These are phyloP conservation scores for Noctilio leporinus DNA, from an alignment of 2,113 vertebrate genomes.

Conservation along the genomic window DNA sequence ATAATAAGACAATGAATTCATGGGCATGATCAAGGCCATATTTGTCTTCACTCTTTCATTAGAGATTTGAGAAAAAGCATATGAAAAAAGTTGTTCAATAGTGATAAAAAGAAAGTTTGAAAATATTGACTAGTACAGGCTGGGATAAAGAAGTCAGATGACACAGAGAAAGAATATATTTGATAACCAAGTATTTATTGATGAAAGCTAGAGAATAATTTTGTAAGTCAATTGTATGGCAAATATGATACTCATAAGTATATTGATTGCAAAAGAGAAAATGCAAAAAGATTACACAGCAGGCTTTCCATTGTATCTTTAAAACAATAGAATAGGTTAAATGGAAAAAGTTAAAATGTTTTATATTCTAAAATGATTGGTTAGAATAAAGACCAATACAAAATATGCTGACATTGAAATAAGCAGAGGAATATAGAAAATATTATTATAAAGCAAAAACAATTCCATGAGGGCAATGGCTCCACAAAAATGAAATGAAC, in stretches of 20 bases:
- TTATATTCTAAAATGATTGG: not conserved
- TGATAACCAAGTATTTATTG: conserved; percentile 13
- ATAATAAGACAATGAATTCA: conserved; percentile 51
- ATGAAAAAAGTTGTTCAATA: conserved; percentile 47
- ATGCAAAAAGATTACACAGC: not conserved
- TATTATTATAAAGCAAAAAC: not conserved
- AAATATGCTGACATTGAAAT: not conserved
- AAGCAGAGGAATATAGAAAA: not conserved
- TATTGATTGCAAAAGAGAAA: not conserved
- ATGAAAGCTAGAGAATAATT: conserved; percentile 26
- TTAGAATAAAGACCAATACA: not conserved
- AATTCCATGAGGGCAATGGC: not conserved
- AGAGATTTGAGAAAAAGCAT: conserved; percentile 56
- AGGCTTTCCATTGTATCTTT: not conserved
- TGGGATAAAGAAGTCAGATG: conserved; percentile 10
- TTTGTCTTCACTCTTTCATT: conserved; percentile 52
- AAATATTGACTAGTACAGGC: not conserved
- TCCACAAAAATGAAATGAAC: not conserved
- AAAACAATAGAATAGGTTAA: not conserved
- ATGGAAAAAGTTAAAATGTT: not conserved
- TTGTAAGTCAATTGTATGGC: not conserved
- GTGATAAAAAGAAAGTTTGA: not conserved
- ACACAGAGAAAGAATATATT: not conserved
- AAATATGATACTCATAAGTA: not conserved
- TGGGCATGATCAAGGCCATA: conserved; percentile 33